These are phyloP conservation scores for Tinea trinotella DNA, from an alignment of 2,888 invertebrate genomes.

Conservation along the genomic window DNA sequence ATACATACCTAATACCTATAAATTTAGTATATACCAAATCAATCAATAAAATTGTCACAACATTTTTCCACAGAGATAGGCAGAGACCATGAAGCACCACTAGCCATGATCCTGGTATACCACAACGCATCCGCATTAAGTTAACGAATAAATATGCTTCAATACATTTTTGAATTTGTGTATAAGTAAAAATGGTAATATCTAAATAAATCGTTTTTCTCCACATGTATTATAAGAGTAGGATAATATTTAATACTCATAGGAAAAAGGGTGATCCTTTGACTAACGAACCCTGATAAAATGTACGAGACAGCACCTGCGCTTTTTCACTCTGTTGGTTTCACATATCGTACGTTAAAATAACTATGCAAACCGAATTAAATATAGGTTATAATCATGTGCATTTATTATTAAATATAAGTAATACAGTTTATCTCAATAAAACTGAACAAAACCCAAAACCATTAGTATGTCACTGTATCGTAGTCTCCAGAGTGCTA, in stretches of 20 bases:
- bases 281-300: not conserved
- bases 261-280: not conserved
- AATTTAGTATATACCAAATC: no score
- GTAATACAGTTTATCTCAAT: conserved; percentile 13
- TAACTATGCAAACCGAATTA: not conserved
- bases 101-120: no score
- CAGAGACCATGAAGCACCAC: no score
- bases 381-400: not conserved
- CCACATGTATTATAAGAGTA: not conserved
- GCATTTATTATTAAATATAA: conserved; percentile 6
- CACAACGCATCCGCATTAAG: no score
- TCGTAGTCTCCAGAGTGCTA: not conserved
- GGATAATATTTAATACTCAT: not conserved
- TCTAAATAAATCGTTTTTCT: not conserved
- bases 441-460: conserved; percentile 17
- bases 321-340: not conserved
- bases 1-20: no score
- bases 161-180: no score
- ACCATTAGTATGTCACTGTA: conserved; percentile 14
- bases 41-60: no score
- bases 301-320: not conserved
- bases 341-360: not conserved
- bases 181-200: no score
- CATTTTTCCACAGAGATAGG: no score
- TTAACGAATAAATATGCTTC: no score